Evolutionary conservation across 2,113 vertebrate genomes (phyloP), one percentile per base, ranked within the genome.

Genomic region (Myiozetetes cayanensis): DNA sequence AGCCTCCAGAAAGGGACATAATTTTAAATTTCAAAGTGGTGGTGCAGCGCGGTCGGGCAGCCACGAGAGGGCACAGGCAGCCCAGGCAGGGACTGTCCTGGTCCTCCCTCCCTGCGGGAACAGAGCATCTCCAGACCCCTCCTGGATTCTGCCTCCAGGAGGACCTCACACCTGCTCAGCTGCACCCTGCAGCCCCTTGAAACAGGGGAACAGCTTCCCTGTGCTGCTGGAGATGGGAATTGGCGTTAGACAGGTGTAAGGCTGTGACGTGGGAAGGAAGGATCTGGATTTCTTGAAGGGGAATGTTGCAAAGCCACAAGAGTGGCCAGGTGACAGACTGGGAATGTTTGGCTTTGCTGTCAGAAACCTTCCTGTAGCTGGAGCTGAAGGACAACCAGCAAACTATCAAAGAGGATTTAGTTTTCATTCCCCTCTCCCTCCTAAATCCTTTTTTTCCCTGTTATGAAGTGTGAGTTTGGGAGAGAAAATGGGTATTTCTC

Each of bases 211-310:
- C 61, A 72, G n/a, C 50, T n/a, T 52, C 13, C 49, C 52, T 31
- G 25, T 0, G 0, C 78, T 75, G 39, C 35, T 55, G 72, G 20
- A 41, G 12, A 4, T 11, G 49, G 41, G 33, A 49, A 20, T 2
- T 15, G 67, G 25, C 10, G 37, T 33, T 15, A 5, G 56, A 5
- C n/a, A 49, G 37, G 24, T 63, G 15, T 5, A 8, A 22, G 56
- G 9, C n/a, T 37, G 25, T 31, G 31, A 16, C 11, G 24, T 15
- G 27, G 23, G 31, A 56, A 43, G 44, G 18, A 35, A 67, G 95
- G 90, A 97, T 92, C 44, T 98, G 98, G 90, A 97, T 97, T 87
- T 98, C 98, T 84, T 97, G 90, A 56, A 98, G 94, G 52, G 28
- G 41, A 35, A 21, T 0, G 1, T 16, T 49, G 31, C 16, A 24